phyloP scores from a whole-genome alignment of 2,888 invertebrate genomes.

The Gerosis bhagava region DNA sequence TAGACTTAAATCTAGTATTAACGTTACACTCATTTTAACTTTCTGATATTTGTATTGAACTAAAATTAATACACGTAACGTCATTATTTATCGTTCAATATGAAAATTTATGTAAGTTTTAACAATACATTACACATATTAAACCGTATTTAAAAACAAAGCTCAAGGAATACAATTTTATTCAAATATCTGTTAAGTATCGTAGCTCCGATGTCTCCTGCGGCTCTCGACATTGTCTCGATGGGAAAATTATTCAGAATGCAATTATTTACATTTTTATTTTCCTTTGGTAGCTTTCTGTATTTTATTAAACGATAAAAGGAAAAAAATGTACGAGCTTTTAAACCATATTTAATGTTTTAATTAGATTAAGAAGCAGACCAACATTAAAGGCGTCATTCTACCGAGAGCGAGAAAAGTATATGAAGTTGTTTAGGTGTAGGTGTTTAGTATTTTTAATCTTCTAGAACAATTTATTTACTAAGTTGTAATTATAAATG shows the following conservation, averaged over 20 bases:
- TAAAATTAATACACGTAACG: neutral
- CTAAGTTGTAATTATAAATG: no score
- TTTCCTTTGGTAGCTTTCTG: conserved; percentile 19
- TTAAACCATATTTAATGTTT: conserved; percentile 23
- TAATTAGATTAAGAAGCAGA: conserved; percentile 15
- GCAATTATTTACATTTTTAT: conserved; percentile 24
- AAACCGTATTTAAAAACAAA: neutral
- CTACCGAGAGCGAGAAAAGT: neutral
- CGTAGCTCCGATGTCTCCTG: conserved; percentile 4
- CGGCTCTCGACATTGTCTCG: conserved; percentile 8
- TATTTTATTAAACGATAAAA: conserved; percentile 12
- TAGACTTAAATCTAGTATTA: no score
- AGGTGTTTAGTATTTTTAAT: no score
- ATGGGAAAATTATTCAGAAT: conserved; percentile 22
- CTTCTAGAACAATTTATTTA: no score
- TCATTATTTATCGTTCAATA: no score
- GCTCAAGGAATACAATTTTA: conserved; percentile 8
- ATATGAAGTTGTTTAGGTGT: no score
- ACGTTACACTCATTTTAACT: no score
- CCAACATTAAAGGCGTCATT: neutral
- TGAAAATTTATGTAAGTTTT: no score
- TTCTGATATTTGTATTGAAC: no score
- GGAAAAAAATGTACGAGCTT: conserved; percentile 10
- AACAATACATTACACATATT: no score
- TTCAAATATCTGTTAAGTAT: conserved; percentile 7